Conservation (phyloP, 1,140 invertebrate genomes). For the Brachionus angularis region DNA sequence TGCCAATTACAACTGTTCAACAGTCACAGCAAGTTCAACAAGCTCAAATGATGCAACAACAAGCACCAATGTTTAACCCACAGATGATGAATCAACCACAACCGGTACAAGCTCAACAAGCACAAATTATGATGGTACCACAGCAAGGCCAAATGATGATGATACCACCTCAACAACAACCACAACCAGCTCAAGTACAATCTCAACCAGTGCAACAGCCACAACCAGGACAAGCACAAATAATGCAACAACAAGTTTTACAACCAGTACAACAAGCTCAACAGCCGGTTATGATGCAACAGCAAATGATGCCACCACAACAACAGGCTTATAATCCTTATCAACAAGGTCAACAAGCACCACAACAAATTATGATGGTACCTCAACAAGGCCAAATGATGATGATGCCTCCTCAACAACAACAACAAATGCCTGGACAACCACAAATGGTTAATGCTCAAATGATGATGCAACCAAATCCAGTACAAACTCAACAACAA, state of each 20-base stretch:
- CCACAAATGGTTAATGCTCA: too few species aligned
- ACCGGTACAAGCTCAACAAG: not conserved
- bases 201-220: not conserved
- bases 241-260: too few species aligned
- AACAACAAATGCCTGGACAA: not conserved
- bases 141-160: not conserved
- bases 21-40: not conserved
- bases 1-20: not conserved
- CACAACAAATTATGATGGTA: too few species aligned
- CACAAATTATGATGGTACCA: not conserved
- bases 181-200: not conserved
- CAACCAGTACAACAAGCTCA: not conserved
- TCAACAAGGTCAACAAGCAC: slow-evolving; percentile 16
- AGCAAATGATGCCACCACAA: slow-evolving; percentile 21
- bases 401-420: slow-evolving; percentile 1
- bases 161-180: not conserved
- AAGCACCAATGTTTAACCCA: slow-evolving; percentile 11
- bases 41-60: not conserved
- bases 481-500: not conserved
- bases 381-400: not conserved
- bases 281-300: slow-evolving; percentile 13
- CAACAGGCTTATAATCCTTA: slow-evolving; percentile 15
- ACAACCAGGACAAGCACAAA: not conserved
- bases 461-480: not conserved
- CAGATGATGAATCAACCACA: not conserved